These are phyloP conservation scores for Stichodactyla mertensii DNA, from an alignment of 64 coral and sea anemone genomes.

Conservation along the genomic window DNA sequence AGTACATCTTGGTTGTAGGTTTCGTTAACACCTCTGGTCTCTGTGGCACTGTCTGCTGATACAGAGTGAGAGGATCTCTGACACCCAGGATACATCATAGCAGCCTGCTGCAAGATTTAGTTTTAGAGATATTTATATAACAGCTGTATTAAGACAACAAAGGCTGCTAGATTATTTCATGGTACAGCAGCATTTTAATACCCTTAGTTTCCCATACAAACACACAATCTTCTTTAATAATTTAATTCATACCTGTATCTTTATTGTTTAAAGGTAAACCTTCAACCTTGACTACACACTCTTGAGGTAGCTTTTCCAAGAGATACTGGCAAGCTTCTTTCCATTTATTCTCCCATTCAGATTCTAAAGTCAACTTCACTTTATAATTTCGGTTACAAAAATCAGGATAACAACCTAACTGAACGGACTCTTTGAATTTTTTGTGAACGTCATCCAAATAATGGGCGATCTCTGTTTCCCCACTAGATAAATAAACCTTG, in stretches of 20 bases:
- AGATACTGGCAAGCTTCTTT: slow-evolving; percentile 73
- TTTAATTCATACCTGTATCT: background rate
- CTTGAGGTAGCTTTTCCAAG: slow-evolving; percentile 49
- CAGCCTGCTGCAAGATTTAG: too few relatives aligned
- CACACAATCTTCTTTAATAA: too few relatives aligned
- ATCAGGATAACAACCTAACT: slow-evolving; percentile 88
- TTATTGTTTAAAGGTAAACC: background rate
- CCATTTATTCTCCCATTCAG: slow-evolving; percentile 34
- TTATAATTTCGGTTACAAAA: slow-evolving; percentile 50
- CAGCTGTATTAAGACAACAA: too few relatives aligned
- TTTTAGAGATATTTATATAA: too few relatives aligned
- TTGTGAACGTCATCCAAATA: slow-evolving; percentile 67
- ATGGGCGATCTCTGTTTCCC: slow-evolving; percentile 70
- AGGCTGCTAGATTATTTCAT: too few relatives aligned
- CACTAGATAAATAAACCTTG: slow-evolving; percentile 62
- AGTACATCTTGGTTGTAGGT: too few relatives aligned
- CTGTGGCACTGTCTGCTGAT: too few relatives aligned
- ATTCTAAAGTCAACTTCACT: slow-evolving; percentile 83
- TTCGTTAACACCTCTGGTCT: too few relatives aligned
- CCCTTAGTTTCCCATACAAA: too few relatives aligned
- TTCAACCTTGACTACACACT: slow-evolving; percentile 56
- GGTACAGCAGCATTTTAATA: too few relatives aligned
- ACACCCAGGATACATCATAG: too few relatives aligned
- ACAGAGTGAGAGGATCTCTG: too few relatives aligned
- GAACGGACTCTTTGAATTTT: slow-evolving; percentile 71